Base-by-base conservation (phyloP, 2,113 vertebrate genomes). In the Holacanthus passer region DNA sequence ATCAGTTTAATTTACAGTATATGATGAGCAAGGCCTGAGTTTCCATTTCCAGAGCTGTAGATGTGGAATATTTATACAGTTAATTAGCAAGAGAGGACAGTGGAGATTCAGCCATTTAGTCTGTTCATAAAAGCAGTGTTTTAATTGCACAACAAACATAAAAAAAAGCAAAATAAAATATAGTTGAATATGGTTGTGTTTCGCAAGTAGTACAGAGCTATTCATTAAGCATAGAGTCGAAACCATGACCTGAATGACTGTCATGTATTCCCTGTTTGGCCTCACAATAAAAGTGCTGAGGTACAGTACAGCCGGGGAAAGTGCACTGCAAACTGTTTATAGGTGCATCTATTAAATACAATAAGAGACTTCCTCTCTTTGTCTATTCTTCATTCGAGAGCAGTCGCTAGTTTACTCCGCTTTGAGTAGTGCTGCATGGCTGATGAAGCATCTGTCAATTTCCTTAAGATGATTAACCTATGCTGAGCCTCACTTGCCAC, bases 381-480 rank as follows among this genome's bases (percentile, higher is more conserved):
- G 37, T 73, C 39, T 19, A 8, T 20, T 32, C 31, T 63, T 32
- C 22, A 59, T 69, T 79, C 5, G 6, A 48, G 9, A 22, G 52
- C 12, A 22, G n/a, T 45, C 72, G 65, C 22, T 73, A 24, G 48
- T 82, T 83, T 47, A 47, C 72, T 85, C 39, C 50, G 45, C 62
- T 79, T 69, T 79, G 24, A 80, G 55, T 52, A 41, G 65, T 45
- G n/a, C 27, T 70, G 77, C 77, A 80, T 58, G 69, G 14, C 66
- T 88, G 68, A 74, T 88, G 79, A 77, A 87, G 86, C 80, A 70
- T 72, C 77, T 80, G 68, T 85, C 78, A 85, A 72, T 80, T 86
- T 80, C 20, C 62, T 71, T 55, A 79, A 81, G 71, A 77, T 90
- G 78, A 92, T 89, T 87, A 80, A 75, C 78, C 66, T 59, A 48